These are phyloP conservation scores for Glossophaga mutica DNA, from an alignment of 2,797 vertebrate genomes.

Conservation along the genomic window DNA sequence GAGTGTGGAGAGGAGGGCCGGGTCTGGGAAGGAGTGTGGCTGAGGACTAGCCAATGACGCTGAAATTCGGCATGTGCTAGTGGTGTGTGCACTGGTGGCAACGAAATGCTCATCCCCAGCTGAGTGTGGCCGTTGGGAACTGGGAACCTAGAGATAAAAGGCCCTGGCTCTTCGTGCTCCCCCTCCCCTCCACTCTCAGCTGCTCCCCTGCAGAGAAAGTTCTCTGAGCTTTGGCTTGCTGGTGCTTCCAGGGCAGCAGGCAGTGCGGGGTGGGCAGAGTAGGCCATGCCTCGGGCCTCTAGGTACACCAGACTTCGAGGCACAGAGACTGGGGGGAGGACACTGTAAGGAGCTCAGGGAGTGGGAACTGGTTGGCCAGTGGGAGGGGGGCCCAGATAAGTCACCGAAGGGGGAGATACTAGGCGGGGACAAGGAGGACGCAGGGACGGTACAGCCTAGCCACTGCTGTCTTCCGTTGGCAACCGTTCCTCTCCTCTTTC, in stretches of 20 bases:
- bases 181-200: neutral
- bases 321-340: neutral
- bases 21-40: neutral
- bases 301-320: neutral
- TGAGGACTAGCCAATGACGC: neutral
- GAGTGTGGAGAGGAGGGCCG: neutral
- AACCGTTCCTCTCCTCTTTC: neutral
- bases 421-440: neutral
- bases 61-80: neutral
- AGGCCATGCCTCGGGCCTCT: neutral
- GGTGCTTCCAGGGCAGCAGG: neutral
- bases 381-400: neutral
- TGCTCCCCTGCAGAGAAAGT: slow-evolving; percentile 14
- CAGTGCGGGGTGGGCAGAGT: neutral
- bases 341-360: neutral
- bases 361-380: neutral
- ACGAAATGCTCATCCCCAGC: neutral
- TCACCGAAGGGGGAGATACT: neutral
- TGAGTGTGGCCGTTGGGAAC: neutral
- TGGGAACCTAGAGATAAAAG: neutral
- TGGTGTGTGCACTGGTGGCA: neutral
- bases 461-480: neutral
- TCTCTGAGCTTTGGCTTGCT: neutral
- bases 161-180: neutral
- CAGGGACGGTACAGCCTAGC: neutral